These are phyloP conservation scores for Tribolium madens DNA, from an alignment of 1,140 invertebrate genomes.

Conservation along the genomic window DNA sequence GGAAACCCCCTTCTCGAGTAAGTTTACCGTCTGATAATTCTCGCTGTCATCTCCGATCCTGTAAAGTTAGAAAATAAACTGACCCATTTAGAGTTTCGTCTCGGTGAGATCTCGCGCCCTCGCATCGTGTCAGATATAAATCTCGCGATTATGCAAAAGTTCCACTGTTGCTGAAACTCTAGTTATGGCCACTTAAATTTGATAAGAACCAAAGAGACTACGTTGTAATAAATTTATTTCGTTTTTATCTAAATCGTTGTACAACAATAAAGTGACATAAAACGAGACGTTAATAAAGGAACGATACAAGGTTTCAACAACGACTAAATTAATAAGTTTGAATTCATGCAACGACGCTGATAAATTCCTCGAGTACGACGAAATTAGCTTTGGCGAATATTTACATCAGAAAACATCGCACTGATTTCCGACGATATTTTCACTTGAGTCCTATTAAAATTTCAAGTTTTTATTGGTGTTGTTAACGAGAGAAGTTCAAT, in stretches of 20 bases:
- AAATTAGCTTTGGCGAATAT: not conserved
- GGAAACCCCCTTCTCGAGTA: too few relatives aligned
- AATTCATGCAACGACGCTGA: constrained; percentile 9
- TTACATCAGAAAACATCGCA: not conserved
- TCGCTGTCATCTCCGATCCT: not conserved
- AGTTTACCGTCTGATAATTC: not conserved
- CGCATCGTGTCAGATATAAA: constrained; percentile 31
- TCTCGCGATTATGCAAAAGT: constrained; percentile 23
- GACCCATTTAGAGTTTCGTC: constrained; percentile 9
- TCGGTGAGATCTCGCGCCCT: not conserved
- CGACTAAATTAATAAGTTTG: constrained; percentile 15
- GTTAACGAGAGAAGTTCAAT: too few relatives aligned
- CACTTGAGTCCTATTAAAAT: not conserved
- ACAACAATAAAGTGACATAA: constrained; percentile 6
- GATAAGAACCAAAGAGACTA: not conserved
- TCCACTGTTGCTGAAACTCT: constrained; percentile 23
- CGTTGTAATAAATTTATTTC: constrained; percentile 25
- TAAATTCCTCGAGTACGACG: not conserved
- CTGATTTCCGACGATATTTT: not conserved
- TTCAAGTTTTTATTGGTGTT: not conserved
- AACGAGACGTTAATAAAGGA: constrained; percentile 8
- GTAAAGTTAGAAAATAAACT: constrained; percentile 5
- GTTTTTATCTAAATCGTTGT: not conserved
- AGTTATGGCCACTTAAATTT: constrained; percentile 32
- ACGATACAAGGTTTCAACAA: constrained; percentile 15